Evolutionary conservation across 1,140 invertebrate genomes (phyloP).

Genomic region (Daktulosphaira vitifoliae): DNA sequence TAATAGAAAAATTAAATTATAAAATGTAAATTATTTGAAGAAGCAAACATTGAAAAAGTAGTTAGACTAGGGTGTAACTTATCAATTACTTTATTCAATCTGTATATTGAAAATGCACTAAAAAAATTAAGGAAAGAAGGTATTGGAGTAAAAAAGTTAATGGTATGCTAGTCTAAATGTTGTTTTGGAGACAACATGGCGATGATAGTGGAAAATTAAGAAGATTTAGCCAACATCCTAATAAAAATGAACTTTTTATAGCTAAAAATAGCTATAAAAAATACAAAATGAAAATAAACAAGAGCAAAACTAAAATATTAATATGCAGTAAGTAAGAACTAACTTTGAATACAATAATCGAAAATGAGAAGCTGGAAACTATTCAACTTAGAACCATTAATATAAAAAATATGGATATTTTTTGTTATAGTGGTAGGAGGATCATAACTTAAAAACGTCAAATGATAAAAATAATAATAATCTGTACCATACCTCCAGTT

Average conservation of each 20-base stretch:
- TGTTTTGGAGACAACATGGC: background rate
- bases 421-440: too few species aligned
- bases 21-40: background rate
- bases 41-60: background rate
- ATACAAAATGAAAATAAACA: background rate
- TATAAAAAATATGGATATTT: too few species aligned
- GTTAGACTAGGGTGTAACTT: background rate
- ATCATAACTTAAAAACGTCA: too few species aligned
- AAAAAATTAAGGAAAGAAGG: background rate
- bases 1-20: too few species aligned
- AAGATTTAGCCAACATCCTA: background rate
- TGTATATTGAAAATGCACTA: background rate
- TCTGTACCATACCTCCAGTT: too few species aligned
- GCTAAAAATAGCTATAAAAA: background rate
- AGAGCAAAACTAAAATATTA: conserved; percentile 1
- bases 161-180: background rate
- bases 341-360: background rate
- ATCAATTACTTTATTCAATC: background rate
- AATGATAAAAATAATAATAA: too few species aligned
- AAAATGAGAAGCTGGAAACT: background rate
- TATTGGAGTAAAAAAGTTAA: background rate
- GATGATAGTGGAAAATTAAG: background rate
- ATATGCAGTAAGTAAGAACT: background rate
- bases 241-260: background rate
- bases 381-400: too few species aligned